Evolutionary conservation across 2,113 vertebrate species (phyloP).

Genomic region (Coptodon rendalli): DNA sequence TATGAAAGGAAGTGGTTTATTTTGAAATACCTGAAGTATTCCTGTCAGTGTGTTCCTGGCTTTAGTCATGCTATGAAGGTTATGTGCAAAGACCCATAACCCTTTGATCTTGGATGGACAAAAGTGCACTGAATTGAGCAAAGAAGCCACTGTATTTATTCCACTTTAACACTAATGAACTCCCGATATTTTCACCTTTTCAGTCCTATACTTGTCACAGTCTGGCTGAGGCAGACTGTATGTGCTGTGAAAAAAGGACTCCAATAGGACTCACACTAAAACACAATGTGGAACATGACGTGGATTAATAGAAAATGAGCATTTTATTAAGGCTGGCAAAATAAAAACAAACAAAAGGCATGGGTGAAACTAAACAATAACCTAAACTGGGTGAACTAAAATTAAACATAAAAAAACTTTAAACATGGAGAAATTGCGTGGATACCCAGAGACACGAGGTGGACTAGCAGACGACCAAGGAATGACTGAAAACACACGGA

Average conservation of each 20-base stretch:
- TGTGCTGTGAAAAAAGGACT: background rate
- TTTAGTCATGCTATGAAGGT: background rate
- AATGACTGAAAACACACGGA: no score
- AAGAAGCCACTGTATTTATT: background rate
- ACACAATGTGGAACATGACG: no score
- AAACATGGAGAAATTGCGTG: no score
- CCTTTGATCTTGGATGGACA: constrained; percentile 37
- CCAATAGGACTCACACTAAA: no score
- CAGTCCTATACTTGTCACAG: background rate
- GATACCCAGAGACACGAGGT: accelerated
- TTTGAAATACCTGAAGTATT: background rate
- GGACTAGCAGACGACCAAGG: no score
- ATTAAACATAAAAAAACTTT: no score
- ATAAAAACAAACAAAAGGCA: no score
- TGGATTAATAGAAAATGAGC: no score
- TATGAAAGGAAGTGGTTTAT: background rate
- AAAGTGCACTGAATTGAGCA: background rate
- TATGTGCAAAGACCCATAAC: background rate
- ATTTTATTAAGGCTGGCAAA: no score
- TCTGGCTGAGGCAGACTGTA: background rate
- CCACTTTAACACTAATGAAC: background rate
- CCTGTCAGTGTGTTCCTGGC: background rate
- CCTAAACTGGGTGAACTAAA: no score
- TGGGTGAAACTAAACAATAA: no score
- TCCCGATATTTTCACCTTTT: background rate